phyloP scores from a whole-genome alignment of 2,797 vertebrate species.

The Botia kubotai region DNA sequence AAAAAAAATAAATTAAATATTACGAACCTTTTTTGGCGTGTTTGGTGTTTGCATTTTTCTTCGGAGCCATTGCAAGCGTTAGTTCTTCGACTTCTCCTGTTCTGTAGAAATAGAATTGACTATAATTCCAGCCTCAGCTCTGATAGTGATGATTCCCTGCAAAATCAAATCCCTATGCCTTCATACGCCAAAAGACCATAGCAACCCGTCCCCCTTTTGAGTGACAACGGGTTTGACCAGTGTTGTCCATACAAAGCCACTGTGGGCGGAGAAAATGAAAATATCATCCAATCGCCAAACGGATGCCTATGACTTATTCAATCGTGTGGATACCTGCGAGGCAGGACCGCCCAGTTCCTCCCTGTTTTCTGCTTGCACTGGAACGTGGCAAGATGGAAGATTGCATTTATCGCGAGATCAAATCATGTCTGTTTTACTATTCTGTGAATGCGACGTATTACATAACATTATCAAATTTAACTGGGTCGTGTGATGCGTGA shows the following conservation, averaged over 20 bases:
- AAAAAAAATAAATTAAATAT: not conserved
- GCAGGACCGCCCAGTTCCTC: conserved; percentile 58
- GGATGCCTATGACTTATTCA: conserved; percentile 71
- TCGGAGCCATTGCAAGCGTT: conserved; percentile 68
- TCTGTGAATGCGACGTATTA: not conserved
- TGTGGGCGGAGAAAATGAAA: conserved; percentile 45
- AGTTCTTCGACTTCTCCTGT: not conserved
- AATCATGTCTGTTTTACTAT: not conserved
- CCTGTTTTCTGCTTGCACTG: conserved; percentile 54
- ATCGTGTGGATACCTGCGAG: conserved; percentile 73
- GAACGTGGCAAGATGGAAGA: conserved; percentile 74
- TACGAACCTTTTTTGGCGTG: conserved; percentile 73
- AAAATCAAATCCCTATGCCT: conserved; percentile 67
- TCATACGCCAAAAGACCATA: conserved; percentile 61
- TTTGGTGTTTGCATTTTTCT: conserved; percentile 68
- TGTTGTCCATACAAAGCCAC: not conserved
- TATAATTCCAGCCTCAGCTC: conserved; percentile 1
- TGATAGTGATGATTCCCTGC: conserved; percentile 52
- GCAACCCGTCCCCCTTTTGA: conserved; percentile 63
- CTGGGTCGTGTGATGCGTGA: not conserved
- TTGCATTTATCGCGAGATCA: conserved; percentile 62
- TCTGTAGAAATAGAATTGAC: not conserved
- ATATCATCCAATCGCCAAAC: conserved; percentile 62
- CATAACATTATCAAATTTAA: not conserved
- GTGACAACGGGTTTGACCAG: conserved; percentile 61